Percentiles rank a stretch among this genome's conserved stretches.
These are phyloP conservation scores for Ammodramus savannarum DNA, from an alignment of 2,113 vertebrate species.

Conservation along the genomic window DNA sequence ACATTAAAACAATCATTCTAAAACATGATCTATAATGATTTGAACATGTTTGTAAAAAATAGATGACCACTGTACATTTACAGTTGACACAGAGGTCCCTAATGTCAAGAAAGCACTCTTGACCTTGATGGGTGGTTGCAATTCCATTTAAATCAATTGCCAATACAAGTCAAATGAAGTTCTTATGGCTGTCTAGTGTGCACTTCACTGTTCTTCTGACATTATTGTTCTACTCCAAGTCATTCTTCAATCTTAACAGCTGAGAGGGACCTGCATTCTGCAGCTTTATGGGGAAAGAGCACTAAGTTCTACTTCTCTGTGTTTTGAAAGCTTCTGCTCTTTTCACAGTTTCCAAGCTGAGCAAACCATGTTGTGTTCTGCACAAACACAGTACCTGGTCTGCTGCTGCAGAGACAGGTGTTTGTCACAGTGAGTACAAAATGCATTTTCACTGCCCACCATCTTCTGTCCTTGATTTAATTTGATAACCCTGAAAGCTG, in stretches of 20 bases:
- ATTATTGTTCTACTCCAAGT: constrained; percentile 33
- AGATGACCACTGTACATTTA: constrained; percentile 37
- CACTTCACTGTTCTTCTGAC: constrained; percentile 52
- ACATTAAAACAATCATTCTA: constrained; percentile 31
- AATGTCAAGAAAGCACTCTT: constrained; percentile 36
- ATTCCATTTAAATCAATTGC: constrained; percentile 57
- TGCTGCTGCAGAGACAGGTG: background rate
- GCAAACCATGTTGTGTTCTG: background rate
- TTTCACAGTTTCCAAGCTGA: background rate
- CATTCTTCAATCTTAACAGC: constrained; percentile 56
- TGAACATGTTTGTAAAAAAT: constrained; percentile 48
- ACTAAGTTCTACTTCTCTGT: constrained; percentile 32
- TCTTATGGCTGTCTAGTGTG: constrained; percentile 43
- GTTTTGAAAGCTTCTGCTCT: constrained; percentile 25
- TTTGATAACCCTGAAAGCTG: background rate
- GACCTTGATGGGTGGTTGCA: constrained; percentile 57
- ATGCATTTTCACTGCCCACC: background rate
- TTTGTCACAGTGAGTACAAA: background rate
- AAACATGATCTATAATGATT: constrained; percentile 38
- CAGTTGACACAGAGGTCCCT: constrained; percentile 34
- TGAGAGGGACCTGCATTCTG: constrained; percentile 48
- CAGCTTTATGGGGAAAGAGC: constrained; percentile 58
- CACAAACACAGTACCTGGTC: background rate
- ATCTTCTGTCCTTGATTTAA: background rate
- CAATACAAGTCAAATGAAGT: constrained; percentile 51